Base-by-base conservation (phyloP, 2,888 invertebrate genomes). In the Pheosia gnoma region DNA sequence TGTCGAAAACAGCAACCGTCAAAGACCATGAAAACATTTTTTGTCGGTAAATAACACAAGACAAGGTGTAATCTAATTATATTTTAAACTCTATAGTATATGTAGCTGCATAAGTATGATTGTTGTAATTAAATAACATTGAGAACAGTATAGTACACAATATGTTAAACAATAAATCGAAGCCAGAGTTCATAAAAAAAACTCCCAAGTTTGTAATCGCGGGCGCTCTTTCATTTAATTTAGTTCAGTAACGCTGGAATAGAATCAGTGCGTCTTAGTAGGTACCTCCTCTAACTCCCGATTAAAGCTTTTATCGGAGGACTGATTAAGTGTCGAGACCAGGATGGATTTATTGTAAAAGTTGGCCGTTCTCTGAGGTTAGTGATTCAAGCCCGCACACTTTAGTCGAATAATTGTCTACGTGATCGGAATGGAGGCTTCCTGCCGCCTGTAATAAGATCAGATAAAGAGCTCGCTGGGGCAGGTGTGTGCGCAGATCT, bases 301-400 rank as follows among this genome's bases (percentile, higher is more conserved):
- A 92, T 92, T 92, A 91, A 91, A 89, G 91, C 90, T 91, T 93
- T 91, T 92, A 92, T 92, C 91, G 88, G 85, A 85, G 87, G 88
- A 88, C 91, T 92, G 93, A 93, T 93, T 93, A 93, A 93, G 91
- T 93, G 92, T 92, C 91, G 91, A 91, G 88, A 85, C 86, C 83
- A 81, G 87, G 91, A 92, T 90, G 91, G 91, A 92, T 93, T 93
- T 93, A 93, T 93, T 93, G 92, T 93, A 90, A 93, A 93, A 93
- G 93, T 93, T 93, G 85, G 89, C 84, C 90, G 89, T 91, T 90
- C 91, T 81, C 82, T 86, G 89, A 90, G 91, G 90, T 90, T 91
- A 92, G 92, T 91, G 91, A 92, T 92, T 92, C 91, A 89, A 90
- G 89, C 88, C 89, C 87, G 90, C 91, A 88, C 92, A 90, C 93